Conservation (phyloP, 1,140 invertebrate genomes). For the Sitobion miscanthi region DNA sequence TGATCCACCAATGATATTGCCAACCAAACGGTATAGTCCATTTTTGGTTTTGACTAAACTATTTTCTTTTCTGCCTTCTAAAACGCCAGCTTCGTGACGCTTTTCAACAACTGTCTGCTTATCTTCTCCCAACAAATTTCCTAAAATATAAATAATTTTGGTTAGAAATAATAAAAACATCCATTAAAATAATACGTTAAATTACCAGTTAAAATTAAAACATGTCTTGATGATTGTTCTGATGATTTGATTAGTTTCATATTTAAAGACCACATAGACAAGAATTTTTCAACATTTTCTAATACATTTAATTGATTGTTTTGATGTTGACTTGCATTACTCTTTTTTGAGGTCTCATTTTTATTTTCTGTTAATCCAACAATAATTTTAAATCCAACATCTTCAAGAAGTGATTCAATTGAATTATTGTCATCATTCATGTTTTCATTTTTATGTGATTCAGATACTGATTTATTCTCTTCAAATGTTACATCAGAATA, state of each 20-base stretch:
- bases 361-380: conserved; percentile 31
- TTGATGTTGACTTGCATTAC: background rate
- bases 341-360: background rate
- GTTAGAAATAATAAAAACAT: background rate
- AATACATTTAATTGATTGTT: background rate
- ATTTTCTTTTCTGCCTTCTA: background rate
- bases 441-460: background rate
- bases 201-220: conserved; percentile 44
- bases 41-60: conserved; percentile 24
- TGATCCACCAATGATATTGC: conserved; percentile 21
- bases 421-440: background rate
- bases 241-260: background rate
- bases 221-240: background rate
- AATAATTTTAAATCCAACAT: conserved; percentile 49
- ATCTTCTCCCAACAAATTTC: conserved; percentile 22
- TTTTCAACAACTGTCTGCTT: conserved; percentile 6
- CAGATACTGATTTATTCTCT: background rate
- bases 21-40: conserved; percentile 38
- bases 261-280: conserved; percentile 36
- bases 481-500: conserved; percentile 43
- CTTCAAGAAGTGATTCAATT: conserved; percentile 38
- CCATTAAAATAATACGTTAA: background rate
- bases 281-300: conserved; percentile 8
- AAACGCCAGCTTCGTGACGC: conserved; percentile 33
- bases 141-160: conserved; percentile 2